Base-by-base conservation (phyloP, 2,888 invertebrate genomes). In the Monoplex corrugatus region DNA sequence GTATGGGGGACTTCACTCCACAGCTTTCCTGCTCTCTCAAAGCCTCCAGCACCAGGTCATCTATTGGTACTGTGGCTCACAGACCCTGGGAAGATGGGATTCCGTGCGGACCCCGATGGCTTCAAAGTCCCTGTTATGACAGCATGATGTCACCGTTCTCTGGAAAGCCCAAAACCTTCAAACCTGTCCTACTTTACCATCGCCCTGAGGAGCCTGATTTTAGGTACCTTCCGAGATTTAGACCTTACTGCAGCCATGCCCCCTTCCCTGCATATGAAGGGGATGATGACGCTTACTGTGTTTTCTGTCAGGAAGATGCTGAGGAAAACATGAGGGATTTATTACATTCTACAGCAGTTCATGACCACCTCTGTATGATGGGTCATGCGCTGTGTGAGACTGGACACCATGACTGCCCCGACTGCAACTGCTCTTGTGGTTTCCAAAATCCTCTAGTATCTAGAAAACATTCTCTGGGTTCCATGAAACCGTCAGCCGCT, bases 131-230 rank as follows among this genome's bases (percentile, higher is more conserved):
- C 45, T 84, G 23, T 23, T 23, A 19, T 23, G 38, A 57, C 1
- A 45, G 23, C 35, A n/a, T 57, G 45, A 10, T 10, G 2, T 35
- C 10, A 3, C 19, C 6, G 23, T 84, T 68, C 40, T 28, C 63
- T 0, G 35, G 82, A 23, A 84, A 50, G 13, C 89, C 90, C 2
- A 90, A 90, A 43, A 90, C 88, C 2, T 90, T 90, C 72, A 83
- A 83, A 40, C 90, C 90, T 6, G 63, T 90, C 40, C 32, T 90
- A 45, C 80, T 90, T 16, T 90, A 90, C 57, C 89, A 89, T 13
- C 87, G 88, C 1, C 89, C 89, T 8, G 83, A 89, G 19, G n/a
- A 72, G 19, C 13, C 75, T 2, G 43, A 50, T 32, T 35, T 82
- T 38, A 8, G 50, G n/a, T 78, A 40, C 35, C 19, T 10, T 35